These are phyloP conservation scores for Xestia rhomboidea DNA, from an alignment of 2,888 invertebrate genomes.

Conservation along the genomic window DNA sequence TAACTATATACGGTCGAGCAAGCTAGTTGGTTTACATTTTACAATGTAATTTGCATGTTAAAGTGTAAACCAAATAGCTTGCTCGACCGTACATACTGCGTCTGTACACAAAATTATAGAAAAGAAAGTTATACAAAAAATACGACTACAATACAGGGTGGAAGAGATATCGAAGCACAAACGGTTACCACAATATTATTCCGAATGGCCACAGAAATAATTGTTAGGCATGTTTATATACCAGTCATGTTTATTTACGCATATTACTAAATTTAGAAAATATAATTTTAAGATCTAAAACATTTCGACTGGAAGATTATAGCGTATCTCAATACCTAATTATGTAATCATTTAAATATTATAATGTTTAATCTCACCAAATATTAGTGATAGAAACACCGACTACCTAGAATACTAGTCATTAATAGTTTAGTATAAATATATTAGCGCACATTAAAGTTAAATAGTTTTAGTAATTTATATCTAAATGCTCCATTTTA, in stretches of 20 bases:
- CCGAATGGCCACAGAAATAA: neutral
- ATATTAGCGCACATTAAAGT: slow-evolving; percentile 77
- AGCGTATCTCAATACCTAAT: slow-evolving; percentile 33
- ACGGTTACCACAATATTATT: too few relatives aligned
- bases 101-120: too few relatives aligned
- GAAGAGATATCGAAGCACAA: too few relatives aligned
- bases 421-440: slow-evolving; percentile 64
- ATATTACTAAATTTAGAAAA: slow-evolving; percentile 5
- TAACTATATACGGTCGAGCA: too few relatives aligned
- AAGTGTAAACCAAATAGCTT: too few relatives aligned
- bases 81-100: too few relatives aligned
- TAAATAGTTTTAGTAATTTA: slow-evolving; percentile 58
- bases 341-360: slow-evolving; percentile 51
- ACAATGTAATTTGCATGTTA: too few relatives aligned
- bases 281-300: slow-evolving; percentile 32
- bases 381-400: slow-evolving; percentile 68
- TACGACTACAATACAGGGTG: too few relatives aligned
- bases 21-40: too few relatives aligned
- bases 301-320: slow-evolving; percentile 48
- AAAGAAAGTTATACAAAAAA: too few relatives aligned
- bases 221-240: neutral
- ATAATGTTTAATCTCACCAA: slow-evolving; percentile 60
- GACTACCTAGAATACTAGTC: slow-evolving; percentile 68
- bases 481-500: slow-evolving; percentile 64
- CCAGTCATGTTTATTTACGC: slow-evolving; percentile 1